phyloP scores from a whole-genome alignment of 23 tunicate genomes.

The Styela clava region DNA sequence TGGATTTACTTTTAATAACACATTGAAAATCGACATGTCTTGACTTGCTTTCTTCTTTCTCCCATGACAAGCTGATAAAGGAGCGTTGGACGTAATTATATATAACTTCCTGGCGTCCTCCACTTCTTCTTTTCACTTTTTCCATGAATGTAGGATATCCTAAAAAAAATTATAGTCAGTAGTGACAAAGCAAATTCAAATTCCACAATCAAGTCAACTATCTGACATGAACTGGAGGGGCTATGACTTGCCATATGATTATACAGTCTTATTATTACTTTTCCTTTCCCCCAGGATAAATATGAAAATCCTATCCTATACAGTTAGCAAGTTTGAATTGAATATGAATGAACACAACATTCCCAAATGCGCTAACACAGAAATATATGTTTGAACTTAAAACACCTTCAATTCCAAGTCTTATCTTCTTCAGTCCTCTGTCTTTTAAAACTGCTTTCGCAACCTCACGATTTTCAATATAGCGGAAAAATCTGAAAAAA shows the following conservation, averaged over 20 bases:
- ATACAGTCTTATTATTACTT: no score
- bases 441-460: conserved; percentile 90
- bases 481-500: conserved; percentile 77
- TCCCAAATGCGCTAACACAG: no score
- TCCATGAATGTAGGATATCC: conserved; percentile 96
- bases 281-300: no score
- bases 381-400: no score
- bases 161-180: conserved; percentile 6
- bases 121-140: conserved; percentile 82
- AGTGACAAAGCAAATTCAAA: no score
- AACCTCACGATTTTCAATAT: conserved; percentile 96
- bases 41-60: conserved; percentile 94
- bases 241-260: no score
- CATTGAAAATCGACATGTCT: conserved; percentile 98
- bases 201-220: no score
- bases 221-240: no score
- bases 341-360: no score
- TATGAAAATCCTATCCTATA: no score
- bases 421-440: conserved; percentile 83
- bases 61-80: conserved; percentile 93
- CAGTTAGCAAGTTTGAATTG: no score
- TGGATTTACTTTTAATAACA: conserved; percentile 81
- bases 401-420: conserved; percentile 99
- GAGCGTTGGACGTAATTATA: conserved; percentile 97
- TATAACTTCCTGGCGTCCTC: conserved; percentile 85